Conservation (phyloP, 2,888 invertebrate species). For the Cosmopolites sordidus region DNA sequence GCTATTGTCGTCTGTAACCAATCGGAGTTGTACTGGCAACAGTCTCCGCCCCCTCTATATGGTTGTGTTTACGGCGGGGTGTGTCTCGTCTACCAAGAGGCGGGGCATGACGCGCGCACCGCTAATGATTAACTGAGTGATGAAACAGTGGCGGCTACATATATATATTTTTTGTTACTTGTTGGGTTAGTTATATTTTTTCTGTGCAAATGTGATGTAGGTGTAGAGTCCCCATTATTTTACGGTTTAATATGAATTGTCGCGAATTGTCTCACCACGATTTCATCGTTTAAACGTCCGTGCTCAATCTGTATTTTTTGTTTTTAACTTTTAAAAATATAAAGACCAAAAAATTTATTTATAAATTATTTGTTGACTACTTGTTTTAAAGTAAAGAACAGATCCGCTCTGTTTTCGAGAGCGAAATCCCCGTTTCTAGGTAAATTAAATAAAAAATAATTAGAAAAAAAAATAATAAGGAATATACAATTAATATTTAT, state of each 20-base stretch:
- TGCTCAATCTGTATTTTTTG: too few species aligned
- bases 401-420: constrained; percentile 17
- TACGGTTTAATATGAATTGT: background rate
- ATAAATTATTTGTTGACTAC: constrained; percentile 7
- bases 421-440: background rate
- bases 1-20: background rate
- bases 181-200: background rate
- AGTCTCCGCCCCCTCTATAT: background rate
- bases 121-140: background rate
- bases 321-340: too few species aligned
- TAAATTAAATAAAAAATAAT: background rate
- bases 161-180: background rate
- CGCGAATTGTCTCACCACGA: too few species aligned
- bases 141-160: background rate
- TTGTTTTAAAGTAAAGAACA: constrained; percentile 21
- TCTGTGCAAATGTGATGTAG: background rate
- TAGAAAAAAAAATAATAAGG: background rate
- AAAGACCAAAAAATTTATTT: constrained; percentile 2
- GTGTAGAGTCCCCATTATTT: background rate
- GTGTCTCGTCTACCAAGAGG: background rate
- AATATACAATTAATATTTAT: background rate
- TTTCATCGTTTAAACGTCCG: background rate
- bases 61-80: background rate
- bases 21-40: background rate
- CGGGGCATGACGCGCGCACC: background rate